These are phyloP conservation scores for Brenthis ino DNA, from an alignment of 2,888 invertebrate genomes.

Conservation along the genomic window DNA sequence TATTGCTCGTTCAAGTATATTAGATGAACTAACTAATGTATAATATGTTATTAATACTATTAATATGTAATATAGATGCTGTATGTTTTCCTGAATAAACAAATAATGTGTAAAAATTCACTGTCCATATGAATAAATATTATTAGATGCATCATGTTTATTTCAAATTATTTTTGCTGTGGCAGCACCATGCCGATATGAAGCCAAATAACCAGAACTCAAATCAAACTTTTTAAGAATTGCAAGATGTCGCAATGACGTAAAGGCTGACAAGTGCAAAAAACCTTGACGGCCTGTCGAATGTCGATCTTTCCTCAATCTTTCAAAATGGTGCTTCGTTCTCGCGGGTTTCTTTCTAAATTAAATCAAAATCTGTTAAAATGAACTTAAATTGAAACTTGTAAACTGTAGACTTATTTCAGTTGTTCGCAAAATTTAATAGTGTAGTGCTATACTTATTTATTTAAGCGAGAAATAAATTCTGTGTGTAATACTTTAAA, in stretches of 20 bases:
- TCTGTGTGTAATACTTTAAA: constrained; percentile 48
- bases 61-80: too few species aligned
- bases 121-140: too few species aligned
- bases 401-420: constrained; percentile 46
- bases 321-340: constrained; percentile 78
- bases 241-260: constrained; percentile 72
- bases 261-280: constrained; percentile 57
- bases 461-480: constrained; percentile 48
- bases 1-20: too few species aligned
- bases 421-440: constrained; percentile 50
- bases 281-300: constrained; percentile 68
- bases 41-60: too few species aligned
- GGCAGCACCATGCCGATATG: background rate
- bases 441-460: constrained; percentile 46
- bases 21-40: too few species aligned
- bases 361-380: constrained; percentile 60
- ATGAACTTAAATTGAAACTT: constrained; percentile 58
- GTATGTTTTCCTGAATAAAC: too few species aligned
- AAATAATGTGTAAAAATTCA: too few species aligned
- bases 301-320: constrained; percentile 60
- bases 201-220: constrained; percentile 15
- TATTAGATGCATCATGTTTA: background rate
- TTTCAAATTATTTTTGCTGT: background rate
- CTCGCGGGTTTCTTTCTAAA: constrained; percentile 73
- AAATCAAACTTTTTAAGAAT: constrained; percentile 43